phyloP scores from a whole-genome alignment of 2,888 invertebrate species.

The Geotrupes spiniger region DNA sequence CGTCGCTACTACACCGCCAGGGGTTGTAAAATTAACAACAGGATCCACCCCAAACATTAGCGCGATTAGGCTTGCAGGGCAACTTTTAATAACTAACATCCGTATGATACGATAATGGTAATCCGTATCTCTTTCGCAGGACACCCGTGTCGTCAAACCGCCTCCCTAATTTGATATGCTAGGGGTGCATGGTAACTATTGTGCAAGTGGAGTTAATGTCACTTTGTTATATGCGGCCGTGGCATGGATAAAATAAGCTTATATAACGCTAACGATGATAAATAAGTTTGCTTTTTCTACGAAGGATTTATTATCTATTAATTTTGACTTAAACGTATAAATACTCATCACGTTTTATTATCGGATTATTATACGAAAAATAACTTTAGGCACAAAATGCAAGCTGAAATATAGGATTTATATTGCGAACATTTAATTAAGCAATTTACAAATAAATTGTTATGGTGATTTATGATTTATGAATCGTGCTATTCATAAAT shows the following conservation, averaged over 20 bases:
- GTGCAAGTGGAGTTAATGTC: conserved; percentile 37
- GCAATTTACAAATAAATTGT: no score
- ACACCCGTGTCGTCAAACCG: conserved; percentile 28
- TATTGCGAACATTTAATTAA: no score
- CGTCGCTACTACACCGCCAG: conserved; percentile 12
- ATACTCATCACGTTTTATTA: no score
- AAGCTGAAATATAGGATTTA: no score
- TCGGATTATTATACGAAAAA: no score
- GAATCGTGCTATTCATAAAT: no score
- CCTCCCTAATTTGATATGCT: conserved; percentile 30
- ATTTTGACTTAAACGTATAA: no score
- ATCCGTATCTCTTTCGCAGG: conserved; percentile 38
- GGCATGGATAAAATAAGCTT: background rate
- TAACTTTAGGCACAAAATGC: no score
- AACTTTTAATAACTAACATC: conserved; percentile 51
- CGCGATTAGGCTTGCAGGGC: conserved; percentile 48
- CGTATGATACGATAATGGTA: conserved; percentile 48
- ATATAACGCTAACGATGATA: no score
- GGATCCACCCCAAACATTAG: conserved; percentile 47
- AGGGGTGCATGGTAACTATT: conserved; percentile 35
- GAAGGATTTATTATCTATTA: no score
- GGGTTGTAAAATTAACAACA: conserved; percentile 31
- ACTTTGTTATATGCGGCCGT: conserved; percentile 12
- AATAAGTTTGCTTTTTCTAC: no score
- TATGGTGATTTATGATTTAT: no score